Evolutionary conservation across 1,140 invertebrate species (phyloP).

Genomic region (Euura lappo): DNA sequence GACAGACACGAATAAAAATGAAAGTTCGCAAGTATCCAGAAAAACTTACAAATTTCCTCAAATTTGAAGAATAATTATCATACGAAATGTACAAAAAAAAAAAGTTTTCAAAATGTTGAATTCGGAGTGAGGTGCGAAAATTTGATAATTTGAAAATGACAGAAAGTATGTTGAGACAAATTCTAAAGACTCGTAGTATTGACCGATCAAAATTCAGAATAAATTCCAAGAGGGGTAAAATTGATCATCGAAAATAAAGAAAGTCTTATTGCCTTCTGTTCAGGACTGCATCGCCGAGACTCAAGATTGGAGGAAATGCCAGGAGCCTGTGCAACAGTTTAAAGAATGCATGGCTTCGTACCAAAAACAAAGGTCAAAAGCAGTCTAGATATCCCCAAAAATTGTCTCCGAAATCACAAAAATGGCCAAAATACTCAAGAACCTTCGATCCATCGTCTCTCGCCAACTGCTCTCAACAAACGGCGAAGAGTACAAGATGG

Average conservation of each 20-base stretch:
- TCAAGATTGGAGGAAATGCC: conserved; percentile 91
- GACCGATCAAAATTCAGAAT: neutral
- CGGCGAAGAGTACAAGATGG: conserved; percentile 66
- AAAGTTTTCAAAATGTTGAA: no score
- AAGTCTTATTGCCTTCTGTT: conserved; percentile 38
- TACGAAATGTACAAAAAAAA: no score
- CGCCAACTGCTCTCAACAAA: conserved; percentile 27
- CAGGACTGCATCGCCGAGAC: conserved; percentile 88
- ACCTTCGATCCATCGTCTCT: conserved; percentile 25
- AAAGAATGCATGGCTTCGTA: conserved; percentile 75
- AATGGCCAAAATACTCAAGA: conserved; percentile 23
- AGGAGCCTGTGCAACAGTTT: conserved; percentile 80
- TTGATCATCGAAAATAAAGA: neutral
- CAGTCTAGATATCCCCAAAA: conserved; percentile 29
- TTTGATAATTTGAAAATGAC: no score
- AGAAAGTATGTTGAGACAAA: neutral
- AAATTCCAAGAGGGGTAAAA: conserved; percentile 14
- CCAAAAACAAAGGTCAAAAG: conserved; percentile 46
- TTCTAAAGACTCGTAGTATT: neutral
- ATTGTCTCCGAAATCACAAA: conserved; percentile 24
- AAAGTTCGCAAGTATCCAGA: neutral
- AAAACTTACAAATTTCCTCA: no score
- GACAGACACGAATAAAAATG: neutral
- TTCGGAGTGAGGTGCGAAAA: no score
- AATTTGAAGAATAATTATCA: no score